Conservation (phyloP, 2,888 invertebrate species). For the Cosmia pyralina region DNA sequence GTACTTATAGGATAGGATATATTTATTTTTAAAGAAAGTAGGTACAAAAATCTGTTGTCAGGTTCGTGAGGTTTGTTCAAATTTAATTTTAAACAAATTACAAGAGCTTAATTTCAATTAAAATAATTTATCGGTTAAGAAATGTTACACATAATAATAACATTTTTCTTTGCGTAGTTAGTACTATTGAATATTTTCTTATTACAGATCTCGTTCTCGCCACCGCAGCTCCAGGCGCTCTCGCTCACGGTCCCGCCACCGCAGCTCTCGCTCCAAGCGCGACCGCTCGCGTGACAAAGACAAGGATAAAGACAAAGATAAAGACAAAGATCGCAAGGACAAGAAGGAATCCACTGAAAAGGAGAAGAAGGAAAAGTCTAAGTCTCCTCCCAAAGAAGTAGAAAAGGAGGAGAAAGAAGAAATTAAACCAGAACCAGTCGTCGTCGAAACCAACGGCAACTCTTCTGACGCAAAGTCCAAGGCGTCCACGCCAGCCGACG, state of each 20-base stretch:
- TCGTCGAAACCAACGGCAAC: slow-evolving; percentile 79
- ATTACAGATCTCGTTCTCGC: slow-evolving; percentile 87
- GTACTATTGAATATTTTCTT: slow-evolving; percentile 15
- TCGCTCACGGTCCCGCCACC: slow-evolving; percentile 88
- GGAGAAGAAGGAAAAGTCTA: slow-evolving; percentile 81
- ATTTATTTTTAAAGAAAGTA: no score
- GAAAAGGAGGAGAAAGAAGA: slow-evolving; percentile 79
- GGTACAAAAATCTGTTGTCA: no score
- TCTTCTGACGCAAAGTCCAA: slow-evolving; percentile 78
- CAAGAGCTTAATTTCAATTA: neutral
- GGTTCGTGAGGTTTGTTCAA: neutral
- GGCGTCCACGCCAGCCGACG: slow-evolving; percentile 78
- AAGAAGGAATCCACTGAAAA: slow-evolving; percentile 77
- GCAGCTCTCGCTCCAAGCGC: slow-evolving; percentile 88
- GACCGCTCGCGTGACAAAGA: slow-evolving; percentile 83
- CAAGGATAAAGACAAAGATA: slow-evolving; percentile 58
- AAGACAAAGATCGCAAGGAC: slow-evolving; percentile 77
- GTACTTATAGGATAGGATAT: no score
- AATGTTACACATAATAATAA: no score
- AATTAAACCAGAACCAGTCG: slow-evolving; percentile 71
- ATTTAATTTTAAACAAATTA: neutral
- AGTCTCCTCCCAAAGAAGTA: slow-evolving; percentile 76
- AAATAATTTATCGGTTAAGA: neutral
- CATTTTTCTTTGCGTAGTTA: neutral
- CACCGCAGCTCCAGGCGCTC: slow-evolving; percentile 91